These are phyloP conservation scores for Tachysurus vachellii DNA, from an alignment of 2,113 vertebrate genomes.

Conservation along the genomic window DNA sequence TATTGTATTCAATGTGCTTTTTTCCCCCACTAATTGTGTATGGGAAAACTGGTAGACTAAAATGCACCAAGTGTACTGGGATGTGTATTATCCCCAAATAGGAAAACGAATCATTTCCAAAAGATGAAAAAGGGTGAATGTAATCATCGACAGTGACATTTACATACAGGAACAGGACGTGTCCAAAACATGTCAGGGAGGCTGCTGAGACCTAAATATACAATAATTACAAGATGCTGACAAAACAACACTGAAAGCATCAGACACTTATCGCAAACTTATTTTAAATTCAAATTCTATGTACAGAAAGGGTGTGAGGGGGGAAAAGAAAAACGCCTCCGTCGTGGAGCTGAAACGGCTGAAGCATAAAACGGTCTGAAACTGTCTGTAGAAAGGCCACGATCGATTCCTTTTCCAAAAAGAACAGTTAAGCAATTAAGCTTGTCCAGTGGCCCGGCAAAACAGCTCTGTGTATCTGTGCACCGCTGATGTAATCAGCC, in stretches of 20 bases:
- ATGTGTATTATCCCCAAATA: too few relatives aligned
- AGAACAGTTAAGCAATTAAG: conserved; percentile 39
- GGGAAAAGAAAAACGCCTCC: neutral
- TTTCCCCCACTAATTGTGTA: too few relatives aligned
- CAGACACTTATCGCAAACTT: neutral
- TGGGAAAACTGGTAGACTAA: neutral
- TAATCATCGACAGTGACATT: too few relatives aligned
- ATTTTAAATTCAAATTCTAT: neutral
- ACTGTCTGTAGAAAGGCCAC: neutral
- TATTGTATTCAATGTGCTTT: too few relatives aligned
- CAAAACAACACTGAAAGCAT: neutral
- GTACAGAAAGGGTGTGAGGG: neutral
- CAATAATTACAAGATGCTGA: neutral
- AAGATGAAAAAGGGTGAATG: too few relatives aligned
- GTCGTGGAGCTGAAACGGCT: neutral
- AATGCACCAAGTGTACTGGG: neutral
- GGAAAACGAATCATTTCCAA: too few relatives aligned
- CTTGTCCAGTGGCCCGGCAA: conserved; percentile 51
- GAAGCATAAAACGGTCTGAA: neutral
- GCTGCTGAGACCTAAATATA: neutral
- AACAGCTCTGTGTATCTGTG: conserved; percentile 2
- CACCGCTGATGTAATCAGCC: conserved; percentile 42
- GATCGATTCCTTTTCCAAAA: conserved; percentile 13
- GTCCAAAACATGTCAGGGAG: too few relatives aligned
- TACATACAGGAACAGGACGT: too few relatives aligned